These are phyloP conservation scores for Ephialtes manifestator DNA, from an alignment of 2,888 invertebrate genomes.

Conservation along the genomic window DNA sequence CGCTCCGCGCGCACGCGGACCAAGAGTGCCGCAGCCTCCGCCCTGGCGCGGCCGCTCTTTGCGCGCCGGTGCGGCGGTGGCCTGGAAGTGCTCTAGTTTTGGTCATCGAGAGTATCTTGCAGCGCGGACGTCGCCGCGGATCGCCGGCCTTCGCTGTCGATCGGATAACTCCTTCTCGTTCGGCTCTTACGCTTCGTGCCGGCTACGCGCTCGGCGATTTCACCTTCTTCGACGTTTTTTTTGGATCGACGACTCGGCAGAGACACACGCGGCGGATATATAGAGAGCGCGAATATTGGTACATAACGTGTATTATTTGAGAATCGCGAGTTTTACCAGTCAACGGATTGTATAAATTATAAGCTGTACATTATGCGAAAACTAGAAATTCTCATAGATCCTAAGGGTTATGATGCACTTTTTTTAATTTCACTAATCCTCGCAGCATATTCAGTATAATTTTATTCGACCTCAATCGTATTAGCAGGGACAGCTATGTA, in stretches of 20 bases:
- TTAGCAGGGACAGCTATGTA: conserved; percentile 5
- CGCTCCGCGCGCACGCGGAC: too few relatives aligned
- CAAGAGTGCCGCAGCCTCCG: conserved; percentile 63
- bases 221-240: conserved; percentile 66
- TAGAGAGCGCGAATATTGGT: neutral
- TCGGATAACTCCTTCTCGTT: conserved; percentile 59
- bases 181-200: conserved; percentile 63
- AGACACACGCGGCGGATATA: conserved; percentile 19
- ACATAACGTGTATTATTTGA: too few relatives aligned
- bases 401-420: too few relatives aligned
- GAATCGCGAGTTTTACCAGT: too few relatives aligned
- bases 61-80: conserved; percentile 61
- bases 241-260: conserved; percentile 48
- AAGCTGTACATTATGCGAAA: too few relatives aligned
- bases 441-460: too few relatives aligned
- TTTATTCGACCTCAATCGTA: too few relatives aligned
- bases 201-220: conserved; percentile 62
- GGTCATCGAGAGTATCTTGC: conserved; percentile 70
- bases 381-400: too few relatives aligned
- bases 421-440: too few relatives aligned
- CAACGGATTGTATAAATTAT: too few relatives aligned
- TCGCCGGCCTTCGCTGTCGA: conserved; percentile 69
- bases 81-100: conserved; percentile 72
- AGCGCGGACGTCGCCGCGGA: conserved; percentile 55
- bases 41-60: conserved; percentile 73